Conservation (phyloP, 2,888 invertebrate genomes). For the Glaucopsyche alexis region DNA sequence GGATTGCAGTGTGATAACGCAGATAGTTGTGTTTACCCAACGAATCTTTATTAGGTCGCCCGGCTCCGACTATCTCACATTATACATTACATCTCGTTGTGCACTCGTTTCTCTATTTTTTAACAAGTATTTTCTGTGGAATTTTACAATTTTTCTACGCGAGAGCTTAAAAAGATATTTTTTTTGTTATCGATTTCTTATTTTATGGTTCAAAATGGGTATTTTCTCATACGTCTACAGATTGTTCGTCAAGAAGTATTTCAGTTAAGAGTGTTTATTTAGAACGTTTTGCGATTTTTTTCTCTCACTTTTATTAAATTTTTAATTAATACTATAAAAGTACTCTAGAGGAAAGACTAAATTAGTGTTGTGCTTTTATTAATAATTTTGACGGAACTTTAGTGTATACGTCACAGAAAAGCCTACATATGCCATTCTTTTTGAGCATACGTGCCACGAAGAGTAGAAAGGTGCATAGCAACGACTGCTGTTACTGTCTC, state of each 20-base stretch:
- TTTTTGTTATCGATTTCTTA: conserved; percentile 13
- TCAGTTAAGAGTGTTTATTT: conserved; percentile 60
- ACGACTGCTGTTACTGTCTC: conserved; percentile 59
- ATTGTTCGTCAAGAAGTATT: conserved; percentile 67
- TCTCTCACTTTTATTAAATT: conserved; percentile 17
- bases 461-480: conserved; percentile 66
- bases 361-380: not conserved
- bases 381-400: conserved; percentile 30
- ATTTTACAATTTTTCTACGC: not conserved
- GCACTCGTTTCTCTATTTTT: conserved; percentile 31
- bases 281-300: conserved; percentile 47
- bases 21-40: conserved; percentile 35
- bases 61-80: conserved; percentile 31
- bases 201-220: conserved; percentile 59
- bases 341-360: not conserved
- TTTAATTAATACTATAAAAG: not conserved
- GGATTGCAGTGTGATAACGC: conserved; percentile 35
- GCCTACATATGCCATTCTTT: conserved; percentile 75
- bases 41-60: conserved; percentile 32
- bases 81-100: conserved; percentile 34
- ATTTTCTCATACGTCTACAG: conserved; percentile 71
- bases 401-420: conserved; percentile 48
- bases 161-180: not conserved
- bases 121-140: conserved; percentile 2
- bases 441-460: conserved; percentile 53